Base-by-base conservation (phyloP, 1,140 invertebrate genomes). In the Drosophila truncata region DNA sequence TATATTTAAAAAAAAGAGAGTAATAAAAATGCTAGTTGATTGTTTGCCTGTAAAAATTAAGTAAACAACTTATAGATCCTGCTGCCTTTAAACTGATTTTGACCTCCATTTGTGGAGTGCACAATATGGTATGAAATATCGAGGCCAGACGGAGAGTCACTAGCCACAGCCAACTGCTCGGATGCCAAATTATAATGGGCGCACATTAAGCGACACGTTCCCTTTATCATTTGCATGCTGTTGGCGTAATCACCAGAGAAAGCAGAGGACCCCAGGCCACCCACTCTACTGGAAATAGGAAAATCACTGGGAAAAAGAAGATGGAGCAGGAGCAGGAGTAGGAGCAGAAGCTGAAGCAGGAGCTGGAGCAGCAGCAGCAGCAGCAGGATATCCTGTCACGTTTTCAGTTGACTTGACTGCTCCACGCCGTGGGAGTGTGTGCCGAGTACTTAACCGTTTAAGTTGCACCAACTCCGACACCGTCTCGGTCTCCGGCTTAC, bases 341-440 rank as follows among this genome's bases (percentile, higher is more conserved):
- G n/a, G n/a, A 58, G 70, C 18, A 33, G 39, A 11, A 57, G 64
- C 16, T 9, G 29, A 5, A 54, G 63, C 18, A 41, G 44, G 23
- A 64, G 64, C n/a, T 18, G 39, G 9, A 58, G 47, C n/a, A 54
- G 49, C 11, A 27, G 49, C 25, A 42, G 71, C 55, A 74, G 80
- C 47, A 74, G 77, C 84, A 88, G 84, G 84, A 88, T 88, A 88
- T 88, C 84, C 84, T 88, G 84, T 88, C 84, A 90, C 84, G 84
- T 88, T 88, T 88, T 90, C 85, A 90, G 84, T 90, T 90, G 84
- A 88, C 84, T 88, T 88, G 84, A 88, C 84, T 88, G 84, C 77
- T 77, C 66, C 25, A 20, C 63, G 62, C 66, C 63, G 69, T 90
- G 80, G 67, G 83, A 82, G 79, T 87, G 83, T 82, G 63, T 77